Percentiles rank a stretch among this genome's conserved stretches.
Evolutionary conservation across 1,140 invertebrate species (phyloP).

Genomic region (Temnothorax longispinosus): DNA sequence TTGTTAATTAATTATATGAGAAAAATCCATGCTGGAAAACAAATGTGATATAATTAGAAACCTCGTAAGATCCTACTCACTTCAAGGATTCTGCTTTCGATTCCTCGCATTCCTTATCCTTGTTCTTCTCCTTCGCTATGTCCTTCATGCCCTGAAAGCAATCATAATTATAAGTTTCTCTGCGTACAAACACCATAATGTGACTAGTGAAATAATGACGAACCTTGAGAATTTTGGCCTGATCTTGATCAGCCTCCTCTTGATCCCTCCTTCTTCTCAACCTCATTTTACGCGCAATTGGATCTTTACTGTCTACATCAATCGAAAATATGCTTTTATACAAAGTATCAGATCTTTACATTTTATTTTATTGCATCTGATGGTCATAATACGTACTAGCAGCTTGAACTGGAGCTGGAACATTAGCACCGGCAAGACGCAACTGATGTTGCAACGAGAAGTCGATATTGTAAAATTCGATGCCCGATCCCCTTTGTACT

Average conservation of each 20-base stretch:
- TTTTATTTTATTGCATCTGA: background rate
- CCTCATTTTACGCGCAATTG: constrained; percentile 96
- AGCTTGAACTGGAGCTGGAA: constrained; percentile 90
- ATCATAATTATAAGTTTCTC: constrained; percentile 50
- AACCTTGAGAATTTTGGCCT: constrained; percentile 97
- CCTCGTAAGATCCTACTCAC: constrained; percentile 79
- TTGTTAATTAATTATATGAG: background rate
- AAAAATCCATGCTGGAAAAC: constrained; percentile 25
- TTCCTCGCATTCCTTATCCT: constrained; percentile 87
- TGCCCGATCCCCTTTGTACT: constrained; percentile 91
- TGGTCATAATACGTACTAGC: constrained; percentile 85
- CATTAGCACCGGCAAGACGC: constrained; percentile 95
- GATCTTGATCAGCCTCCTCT: constrained; percentile 95
- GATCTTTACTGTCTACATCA: constrained; percentile 90
- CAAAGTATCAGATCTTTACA: background rate
- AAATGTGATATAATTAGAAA: background rate
- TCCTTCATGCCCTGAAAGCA: constrained; percentile 96
- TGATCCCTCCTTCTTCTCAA: constrained; percentile 91
- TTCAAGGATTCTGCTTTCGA: constrained; percentile 90
- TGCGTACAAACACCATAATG: background rate
- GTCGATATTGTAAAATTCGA: constrained; percentile 99
- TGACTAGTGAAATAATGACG: constrained; percentile 67
- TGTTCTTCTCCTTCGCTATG: constrained; percentile 96
- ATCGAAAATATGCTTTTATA: constrained; percentile 10
- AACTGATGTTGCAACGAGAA: constrained; percentile 98